Base-by-base conservation (phyloP, 2,797 vertebrate genomes). In the Cirrhinus mrigala region DNA sequence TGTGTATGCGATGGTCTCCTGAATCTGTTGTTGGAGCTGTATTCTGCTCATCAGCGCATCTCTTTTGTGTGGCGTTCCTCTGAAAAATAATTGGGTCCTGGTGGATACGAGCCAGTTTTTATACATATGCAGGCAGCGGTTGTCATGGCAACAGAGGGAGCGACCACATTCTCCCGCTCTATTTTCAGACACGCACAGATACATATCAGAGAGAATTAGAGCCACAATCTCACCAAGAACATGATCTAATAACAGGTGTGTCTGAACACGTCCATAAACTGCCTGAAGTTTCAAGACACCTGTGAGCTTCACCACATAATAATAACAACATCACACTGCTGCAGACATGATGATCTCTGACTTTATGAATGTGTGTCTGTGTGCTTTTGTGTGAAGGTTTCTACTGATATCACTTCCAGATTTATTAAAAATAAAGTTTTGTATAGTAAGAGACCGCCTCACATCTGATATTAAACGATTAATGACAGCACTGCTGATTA, bases 111-210 rank as follows among this genome's bases (percentile, higher is more conserved):
- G 48, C 50, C 74, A 22, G 66, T 44, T 76, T 80, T 84, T 46
- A 86, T 82, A 75, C 76, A 84, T 87, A 90, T 88, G 78, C 83
- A 86, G 79, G 68, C 54, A 64, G n/a, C 27, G 33, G 86, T 90
- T 84, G 87, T 76, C 89, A 90, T 88, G 84, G 86, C 74, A 90
- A 90, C 89, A 86, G 29, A 29, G 44, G 40, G 54, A 62, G 66
- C 54, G 46, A 76, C 66, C 85, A 84, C 62, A 71, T 60, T 79
- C 48, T 79, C 29, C n/a, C n/a, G 74, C 48, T 81, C 88, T 85
- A 73, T 85, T 85, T 86, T 84, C 62, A 69, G 82, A 77, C 18
- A 82, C 52, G 40, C 22, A 74, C 71, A 33, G 37, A 76, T 8
- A 54, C 9, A 52, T 33, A 29, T 74, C 11, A 29, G 7, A 56